Evolutionary conservation across 2,113 vertebrate genomes (phyloP).

Genomic region (Lycaon pictus): DNA sequence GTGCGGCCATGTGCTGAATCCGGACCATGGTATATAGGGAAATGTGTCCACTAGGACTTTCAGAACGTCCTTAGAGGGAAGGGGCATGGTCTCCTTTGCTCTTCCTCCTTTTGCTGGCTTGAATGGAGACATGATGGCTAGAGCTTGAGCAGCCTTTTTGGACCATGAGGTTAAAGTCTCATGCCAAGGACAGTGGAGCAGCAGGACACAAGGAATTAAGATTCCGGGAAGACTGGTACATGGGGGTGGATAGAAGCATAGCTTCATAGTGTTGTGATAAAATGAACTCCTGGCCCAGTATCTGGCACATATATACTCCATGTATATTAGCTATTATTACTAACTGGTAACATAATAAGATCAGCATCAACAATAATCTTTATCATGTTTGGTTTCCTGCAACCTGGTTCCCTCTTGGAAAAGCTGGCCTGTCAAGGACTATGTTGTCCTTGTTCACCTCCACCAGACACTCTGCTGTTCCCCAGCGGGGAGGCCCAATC

Average conservation of each 20-base stretch:
- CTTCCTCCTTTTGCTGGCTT: neutral
- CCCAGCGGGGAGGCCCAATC: neutral
- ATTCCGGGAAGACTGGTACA: neutral
- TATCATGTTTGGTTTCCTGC: neutral
- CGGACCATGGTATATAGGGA: neutral
- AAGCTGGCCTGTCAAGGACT: neutral
- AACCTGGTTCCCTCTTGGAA: neutral
- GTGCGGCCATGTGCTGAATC: neutral
- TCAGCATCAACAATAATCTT: neutral
- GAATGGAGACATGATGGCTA: neutral
- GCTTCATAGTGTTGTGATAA: neutral
- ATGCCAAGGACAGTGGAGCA: neutral
- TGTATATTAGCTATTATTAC: neutral
- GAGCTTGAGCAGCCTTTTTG: neutral
- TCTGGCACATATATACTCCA: accelerated
- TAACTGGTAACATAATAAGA: neutral
- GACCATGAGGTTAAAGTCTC: neutral
- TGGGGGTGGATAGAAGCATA: neutral
- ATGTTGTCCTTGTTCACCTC: neutral
- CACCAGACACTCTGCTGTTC: neutral
- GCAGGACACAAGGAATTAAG: neutral
- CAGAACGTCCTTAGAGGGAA: neutral
- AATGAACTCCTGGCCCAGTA: neutral
- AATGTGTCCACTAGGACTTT: neutral
- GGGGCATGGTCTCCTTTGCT: neutral